Percentiles rank a stretch among this genome's conserved stretches.
Conservation (phyloP, 2,113 vertebrate genomes). For the Pituophis catenifer region DNA sequence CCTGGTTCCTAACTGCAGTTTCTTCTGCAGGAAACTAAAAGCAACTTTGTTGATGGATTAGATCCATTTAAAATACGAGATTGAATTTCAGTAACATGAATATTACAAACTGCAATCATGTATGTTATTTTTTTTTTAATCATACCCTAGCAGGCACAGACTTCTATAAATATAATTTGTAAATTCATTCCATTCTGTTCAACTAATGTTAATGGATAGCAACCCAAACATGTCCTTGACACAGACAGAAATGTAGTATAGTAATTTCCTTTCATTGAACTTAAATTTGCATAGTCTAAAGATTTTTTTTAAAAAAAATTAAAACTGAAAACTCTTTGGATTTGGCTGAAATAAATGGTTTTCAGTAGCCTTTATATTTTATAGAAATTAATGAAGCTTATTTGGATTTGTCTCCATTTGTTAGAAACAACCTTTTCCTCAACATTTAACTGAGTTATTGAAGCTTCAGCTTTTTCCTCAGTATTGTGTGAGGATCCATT, state of each 20-base stretch:
- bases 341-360: slow-evolving; percentile 4
- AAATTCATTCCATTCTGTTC: background rate
- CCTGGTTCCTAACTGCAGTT: background rate
- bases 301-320: background rate
- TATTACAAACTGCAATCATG: slow-evolving; percentile 7
- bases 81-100: background rate
- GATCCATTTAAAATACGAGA: background rate
- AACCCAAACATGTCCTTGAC: slow-evolving; percentile 7
- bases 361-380: slow-evolving; percentile 21
- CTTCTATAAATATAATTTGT: slow-evolving; percentile 39
- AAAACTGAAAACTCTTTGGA: background rate
- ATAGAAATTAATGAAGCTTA: slow-evolving; percentile 22
- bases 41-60: background rate
- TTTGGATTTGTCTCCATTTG: slow-evolving; percentile 2
- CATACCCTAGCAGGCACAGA: slow-evolving; percentile 3
- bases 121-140: slow-evolving; percentile 42
- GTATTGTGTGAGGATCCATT: slow-evolving; percentile 36
- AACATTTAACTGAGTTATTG: slow-evolving; percentile 17
- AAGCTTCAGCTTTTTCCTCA: slow-evolving; percentile 39
- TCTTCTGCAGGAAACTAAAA: background rate
- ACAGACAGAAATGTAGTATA: background rate
- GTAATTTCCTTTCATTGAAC: slow-evolving; percentile 16
- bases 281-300: background rate
- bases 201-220: background rate
- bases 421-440: slow-evolving; percentile 14